Evolutionary conservation across 2,113 vertebrate species (phyloP).

Genomic region (Galeopterus variegatus): DNA sequence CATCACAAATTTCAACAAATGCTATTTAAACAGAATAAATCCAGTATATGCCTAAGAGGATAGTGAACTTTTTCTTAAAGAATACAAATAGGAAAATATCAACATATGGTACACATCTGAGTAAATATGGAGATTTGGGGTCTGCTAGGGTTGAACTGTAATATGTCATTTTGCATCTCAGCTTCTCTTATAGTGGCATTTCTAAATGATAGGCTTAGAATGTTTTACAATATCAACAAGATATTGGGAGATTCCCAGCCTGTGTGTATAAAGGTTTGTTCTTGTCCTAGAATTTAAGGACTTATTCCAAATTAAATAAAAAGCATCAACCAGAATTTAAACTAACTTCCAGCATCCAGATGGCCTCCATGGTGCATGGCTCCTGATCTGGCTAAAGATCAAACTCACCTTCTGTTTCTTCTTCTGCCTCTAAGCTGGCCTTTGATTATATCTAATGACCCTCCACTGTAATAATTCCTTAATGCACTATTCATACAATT

Average conservation of each 20-base stretch:
- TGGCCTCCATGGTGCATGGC: slow-evolving; percentile 68
- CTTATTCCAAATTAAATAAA: slow-evolving; percentile 76
- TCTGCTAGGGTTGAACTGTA: slow-evolving; percentile 33
- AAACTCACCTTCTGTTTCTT: slow-evolving; percentile 78
- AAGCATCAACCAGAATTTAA: slow-evolving; percentile 70
- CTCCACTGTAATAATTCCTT: slow-evolving; percentile 26
- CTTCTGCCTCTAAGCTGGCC: slow-evolving; percentile 55
- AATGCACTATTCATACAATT: background rate
- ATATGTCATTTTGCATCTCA: slow-evolving; percentile 19
- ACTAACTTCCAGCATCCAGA: slow-evolving; percentile 73
- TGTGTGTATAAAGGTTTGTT: background rate
- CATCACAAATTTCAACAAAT: slow-evolving; percentile 47
- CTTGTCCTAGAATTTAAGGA: slow-evolving; percentile 55
- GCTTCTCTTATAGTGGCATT: slow-evolving; percentile 47
- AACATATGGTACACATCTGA: slow-evolving; percentile 61
- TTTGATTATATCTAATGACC: slow-evolving; percentile 68
- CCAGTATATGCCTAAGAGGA: slow-evolving; percentile 42
- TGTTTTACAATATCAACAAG: slow-evolving; percentile 47
- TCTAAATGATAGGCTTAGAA: slow-evolving; percentile 63
- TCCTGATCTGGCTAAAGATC: slow-evolving; percentile 77
- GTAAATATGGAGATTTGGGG: slow-evolving; percentile 71
- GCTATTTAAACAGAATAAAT: slow-evolving; percentile 45
- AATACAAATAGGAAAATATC: slow-evolving; percentile 73
- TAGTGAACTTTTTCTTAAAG: background rate
- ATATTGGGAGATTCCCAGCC: background rate